Evolutionary conservation across 2,113 vertebrate genomes (phyloP).

Genomic region (Nothocercus nigrocapillus): DNA sequence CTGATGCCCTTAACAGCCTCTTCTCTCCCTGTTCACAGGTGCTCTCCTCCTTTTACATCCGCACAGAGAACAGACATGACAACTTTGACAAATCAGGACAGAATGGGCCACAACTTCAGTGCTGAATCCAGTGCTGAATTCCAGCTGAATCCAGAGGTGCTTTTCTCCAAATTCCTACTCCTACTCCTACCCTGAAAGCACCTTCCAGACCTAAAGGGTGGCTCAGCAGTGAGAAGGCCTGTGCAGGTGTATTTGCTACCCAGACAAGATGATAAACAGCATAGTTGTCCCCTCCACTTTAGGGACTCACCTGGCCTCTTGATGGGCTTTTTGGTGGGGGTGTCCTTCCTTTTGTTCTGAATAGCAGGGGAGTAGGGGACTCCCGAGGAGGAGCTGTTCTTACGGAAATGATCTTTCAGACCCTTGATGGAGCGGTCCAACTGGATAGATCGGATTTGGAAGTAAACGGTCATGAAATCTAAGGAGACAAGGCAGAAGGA

Average conservation of each 20-base stretch:
- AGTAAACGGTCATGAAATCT: conserved; percentile 99
- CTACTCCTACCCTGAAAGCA: background rate
- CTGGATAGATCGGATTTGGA: conserved; percentile 94
- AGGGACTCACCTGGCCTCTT: conserved; percentile 91
- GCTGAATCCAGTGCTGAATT: background rate
- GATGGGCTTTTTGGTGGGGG: conserved; percentile 93
- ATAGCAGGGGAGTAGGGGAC: conserved; percentile 94
- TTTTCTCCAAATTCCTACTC: background rate
- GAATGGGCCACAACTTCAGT: background rate
- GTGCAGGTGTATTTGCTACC: fast-evolving
- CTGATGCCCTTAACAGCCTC: background rate
- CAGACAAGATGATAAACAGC: background rate
- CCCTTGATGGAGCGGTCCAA: conserved; percentile 96
- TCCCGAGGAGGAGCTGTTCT: conserved; percentile 90
- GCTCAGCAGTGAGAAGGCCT: background rate
- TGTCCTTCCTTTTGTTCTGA: conserved; percentile 96
- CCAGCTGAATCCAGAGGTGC: no score
- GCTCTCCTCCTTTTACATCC: background rate
- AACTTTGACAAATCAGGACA: background rate
- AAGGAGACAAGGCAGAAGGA: background rate
- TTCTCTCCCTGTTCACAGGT: background rate
- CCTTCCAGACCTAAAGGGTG: background rate
- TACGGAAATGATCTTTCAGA: conserved; percentile 95
- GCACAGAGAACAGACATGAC: background rate
- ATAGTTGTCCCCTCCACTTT: background rate